These are phyloP conservation scores for Sylvia borin DNA, from an alignment of 2,797 vertebrate species.

Conservation along the genomic window DNA sequence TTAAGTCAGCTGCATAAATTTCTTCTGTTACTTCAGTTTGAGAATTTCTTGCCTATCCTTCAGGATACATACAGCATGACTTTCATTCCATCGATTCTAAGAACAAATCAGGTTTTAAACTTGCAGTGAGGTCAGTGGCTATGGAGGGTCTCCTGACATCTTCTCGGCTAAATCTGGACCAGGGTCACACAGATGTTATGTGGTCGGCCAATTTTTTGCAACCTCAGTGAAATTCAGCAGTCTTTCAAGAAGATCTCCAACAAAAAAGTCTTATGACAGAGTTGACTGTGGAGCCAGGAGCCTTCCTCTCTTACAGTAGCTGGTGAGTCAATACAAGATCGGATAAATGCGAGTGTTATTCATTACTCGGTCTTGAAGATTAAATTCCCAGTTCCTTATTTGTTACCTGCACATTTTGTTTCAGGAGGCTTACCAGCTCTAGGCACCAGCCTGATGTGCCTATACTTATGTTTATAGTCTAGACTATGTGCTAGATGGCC, in stretches of 20 bases:
- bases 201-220: not conserved
- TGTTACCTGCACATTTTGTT: not conserved
- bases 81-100: not conserved
- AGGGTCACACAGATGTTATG: not conserved
- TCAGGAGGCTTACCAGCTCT: not conserved
- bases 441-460: not conserved
- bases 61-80: not conserved
- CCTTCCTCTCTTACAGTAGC: not conserved
- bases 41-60: not conserved
- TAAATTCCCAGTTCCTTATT: not conserved
- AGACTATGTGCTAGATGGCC: not conserved
- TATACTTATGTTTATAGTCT: not conserved
- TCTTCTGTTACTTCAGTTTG: not conserved
- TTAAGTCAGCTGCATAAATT: not conserved
- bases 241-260: not conserved
- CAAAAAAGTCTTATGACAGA: not conserved
- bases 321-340: not conserved
- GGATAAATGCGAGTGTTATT: not conserved
- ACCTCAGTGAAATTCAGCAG: not conserved
- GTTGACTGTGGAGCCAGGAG: not conserved
- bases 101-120: not conserved
- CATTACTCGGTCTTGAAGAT: not conserved
- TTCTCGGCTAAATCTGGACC: not conserved
- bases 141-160: not conserved
- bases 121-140: not conserved